Percentiles rank a stretch among this genome's conserved stretches.
These are phyloP conservation scores for Elanoides forficatus DNA, from an alignment of 2,113 vertebrate species.

Conservation along the genomic window DNA sequence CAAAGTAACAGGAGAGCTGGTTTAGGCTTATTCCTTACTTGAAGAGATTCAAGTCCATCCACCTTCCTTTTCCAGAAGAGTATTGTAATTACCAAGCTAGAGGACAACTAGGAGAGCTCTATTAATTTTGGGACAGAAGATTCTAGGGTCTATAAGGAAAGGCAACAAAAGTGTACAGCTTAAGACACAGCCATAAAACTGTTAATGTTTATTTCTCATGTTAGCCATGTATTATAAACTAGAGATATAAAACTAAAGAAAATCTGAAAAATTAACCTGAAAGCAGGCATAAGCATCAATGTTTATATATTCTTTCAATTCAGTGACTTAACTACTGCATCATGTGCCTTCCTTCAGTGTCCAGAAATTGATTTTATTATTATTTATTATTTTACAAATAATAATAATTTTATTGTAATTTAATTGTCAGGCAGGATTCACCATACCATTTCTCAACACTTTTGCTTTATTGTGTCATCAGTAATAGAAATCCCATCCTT, in stretches of 20 bases:
- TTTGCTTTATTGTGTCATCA: background rate
- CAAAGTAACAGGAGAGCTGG: background rate
- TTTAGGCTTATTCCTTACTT: background rate
- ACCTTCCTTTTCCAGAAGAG: background rate
- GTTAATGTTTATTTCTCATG: background rate
- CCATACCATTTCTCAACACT: background rate
- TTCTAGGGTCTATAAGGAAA: background rate
- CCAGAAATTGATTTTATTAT: background rate
- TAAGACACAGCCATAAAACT: background rate
- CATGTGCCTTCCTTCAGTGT: background rate
- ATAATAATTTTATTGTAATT: background rate
- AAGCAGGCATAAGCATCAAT: background rate
- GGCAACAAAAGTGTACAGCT: background rate
- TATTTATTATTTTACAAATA: background rate
- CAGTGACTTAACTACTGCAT: background rate
- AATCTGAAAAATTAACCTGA: background rate
- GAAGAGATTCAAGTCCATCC: background rate
- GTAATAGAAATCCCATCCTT: background rate
- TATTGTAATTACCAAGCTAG: background rate
- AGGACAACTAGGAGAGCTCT: background rate
- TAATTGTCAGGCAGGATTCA: background rate
- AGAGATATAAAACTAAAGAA: background rate
- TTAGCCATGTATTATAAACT: background rate
- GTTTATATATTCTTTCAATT: background rate
- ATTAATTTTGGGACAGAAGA: background rate